A percentile compares a stretch with the other conserved stretches of the same genome.
Evolutionary conservation across 2,888 invertebrate species (phyloP).

Genomic region (Diarsia mendica): DNA sequence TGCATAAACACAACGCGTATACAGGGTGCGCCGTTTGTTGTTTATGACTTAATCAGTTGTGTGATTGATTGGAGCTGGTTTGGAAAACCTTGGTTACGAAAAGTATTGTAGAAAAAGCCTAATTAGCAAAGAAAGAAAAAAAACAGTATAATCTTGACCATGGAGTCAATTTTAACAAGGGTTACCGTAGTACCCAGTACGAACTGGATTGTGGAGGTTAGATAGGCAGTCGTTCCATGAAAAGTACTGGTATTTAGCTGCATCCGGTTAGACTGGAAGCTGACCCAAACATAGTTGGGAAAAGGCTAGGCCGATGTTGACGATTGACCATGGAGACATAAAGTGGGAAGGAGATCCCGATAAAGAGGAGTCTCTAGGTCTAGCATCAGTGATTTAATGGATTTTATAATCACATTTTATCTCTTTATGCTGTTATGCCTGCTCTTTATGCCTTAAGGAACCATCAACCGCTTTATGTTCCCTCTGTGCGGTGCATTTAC

Average conservation of each 20-base stretch:
- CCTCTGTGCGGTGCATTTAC: too few species aligned
- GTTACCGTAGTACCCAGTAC: too few species aligned
- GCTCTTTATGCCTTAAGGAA: too few species aligned
- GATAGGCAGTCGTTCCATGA: too few species aligned
- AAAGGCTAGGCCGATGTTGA: too few species aligned
- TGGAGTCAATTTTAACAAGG: background rate
- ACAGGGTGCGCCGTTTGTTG: conserved; percentile 71
- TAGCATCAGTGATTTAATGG: background rate
- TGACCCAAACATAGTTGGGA: too few species aligned
- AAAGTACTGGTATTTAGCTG: too few species aligned
- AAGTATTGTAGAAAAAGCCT: background rate
- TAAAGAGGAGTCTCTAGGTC: background rate
- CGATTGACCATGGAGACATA: too few species aligned
- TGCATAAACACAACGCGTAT: conserved; percentile 84
- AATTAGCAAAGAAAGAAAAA: background rate
- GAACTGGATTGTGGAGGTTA: too few species aligned
- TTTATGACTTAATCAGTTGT: conserved; percentile 52
- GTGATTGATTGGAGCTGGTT: background rate
- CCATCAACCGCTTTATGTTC: too few species aligned
- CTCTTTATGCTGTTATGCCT: background rate
- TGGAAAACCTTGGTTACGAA: background rate
- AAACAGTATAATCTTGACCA: background rate
- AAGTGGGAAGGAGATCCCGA: background rate
- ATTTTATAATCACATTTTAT: background rate
- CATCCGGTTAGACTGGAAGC: too few species aligned